Evolutionary conservation across 1,140 invertebrate genomes (phyloP).

Genomic region (Hydropsyche tenuis): DNA sequence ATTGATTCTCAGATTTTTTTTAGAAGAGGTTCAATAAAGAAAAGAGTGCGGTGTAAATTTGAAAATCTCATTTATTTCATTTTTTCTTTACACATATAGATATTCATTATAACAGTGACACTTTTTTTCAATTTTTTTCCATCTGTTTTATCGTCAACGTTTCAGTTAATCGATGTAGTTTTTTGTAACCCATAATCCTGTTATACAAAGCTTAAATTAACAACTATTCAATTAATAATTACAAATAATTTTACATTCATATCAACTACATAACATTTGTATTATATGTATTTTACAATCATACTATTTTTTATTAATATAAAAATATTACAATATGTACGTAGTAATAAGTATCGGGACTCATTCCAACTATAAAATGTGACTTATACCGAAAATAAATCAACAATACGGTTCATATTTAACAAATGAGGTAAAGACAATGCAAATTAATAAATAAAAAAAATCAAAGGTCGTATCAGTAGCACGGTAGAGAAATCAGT

Average conservation of each 20-base stretch:
- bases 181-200: conserved; percentile 48
- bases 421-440: conserved; percentile 6
- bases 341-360: conserved; percentile 34
- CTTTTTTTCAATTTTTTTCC: conserved; percentile 39
- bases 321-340: conserved; percentile 46
- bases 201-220: conserved; percentile 50
- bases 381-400: not conserved
- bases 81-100: conserved; percentile 48
- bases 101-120: conserved; percentile 48
- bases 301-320: conserved; percentile 47
- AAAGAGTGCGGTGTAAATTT: not conserved
- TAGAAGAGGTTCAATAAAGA: too few species aligned
- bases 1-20: too few species aligned
- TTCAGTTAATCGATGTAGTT: conserved; percentile 29
- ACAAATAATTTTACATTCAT: conserved; percentile 49
- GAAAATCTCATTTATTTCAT: conserved; percentile 42
- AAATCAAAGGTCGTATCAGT: too few species aligned
- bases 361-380: conserved; percentile 19
- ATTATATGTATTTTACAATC: conserved; percentile 43
- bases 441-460: not conserved
- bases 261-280: conserved; percentile 50
- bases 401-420: conserved; percentile 1
- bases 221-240: conserved; percentile 45
- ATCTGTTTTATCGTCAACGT: conserved; percentile 34
- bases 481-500: too few species aligned